These are phyloP conservation scores for Pyralis farinalis DNA, from an alignment of 2,888 invertebrate genomes.

Conservation along the genomic window DNA sequence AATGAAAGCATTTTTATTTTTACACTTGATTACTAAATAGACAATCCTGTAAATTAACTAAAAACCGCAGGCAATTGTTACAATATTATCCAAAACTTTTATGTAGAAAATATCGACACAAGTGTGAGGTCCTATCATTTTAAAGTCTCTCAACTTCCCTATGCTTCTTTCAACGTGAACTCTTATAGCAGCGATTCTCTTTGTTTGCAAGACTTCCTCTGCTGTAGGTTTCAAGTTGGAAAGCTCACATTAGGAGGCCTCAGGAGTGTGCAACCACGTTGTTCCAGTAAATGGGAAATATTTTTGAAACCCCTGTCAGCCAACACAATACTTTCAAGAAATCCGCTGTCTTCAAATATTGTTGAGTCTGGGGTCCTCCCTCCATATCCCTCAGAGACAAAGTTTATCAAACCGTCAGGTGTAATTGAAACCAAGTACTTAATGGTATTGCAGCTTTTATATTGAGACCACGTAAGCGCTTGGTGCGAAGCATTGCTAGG, in stretches of 20 bases:
- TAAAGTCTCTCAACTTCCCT: constrained; percentile 1
- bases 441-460: constrained; percentile 32
- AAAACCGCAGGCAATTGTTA: no score
- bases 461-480: constrained; percentile 31
- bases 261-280: constrained; percentile 10
- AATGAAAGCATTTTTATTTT: no score
- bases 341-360: constrained; percentile 18
- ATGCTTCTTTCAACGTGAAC: constrained; percentile 12
- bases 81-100: no score
- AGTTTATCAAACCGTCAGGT: constrained; percentile 37
- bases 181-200: constrained; percentile 13
- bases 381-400: constrained; percentile 37
- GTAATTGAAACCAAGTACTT: constrained; percentile 33
- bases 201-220: constrained; percentile 9
- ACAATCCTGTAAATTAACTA: no score
- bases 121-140: no score
- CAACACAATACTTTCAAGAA: constrained; percentile 13
- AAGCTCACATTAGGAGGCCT: constrained; percentile 17
- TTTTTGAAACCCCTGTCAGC: constrained; percentile 22
- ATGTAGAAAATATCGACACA: no score
- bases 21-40: no score
- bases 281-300: constrained; percentile 12
- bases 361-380: constrained; percentile 20
- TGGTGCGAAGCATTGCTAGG: constrained; percentile 29
- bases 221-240: constrained; percentile 1